Percentiles rank a stretch among this genome's conserved stretches.
Conservation (phyloP, 2,888 invertebrate species). For the Mythimna lalbum region DNA sequence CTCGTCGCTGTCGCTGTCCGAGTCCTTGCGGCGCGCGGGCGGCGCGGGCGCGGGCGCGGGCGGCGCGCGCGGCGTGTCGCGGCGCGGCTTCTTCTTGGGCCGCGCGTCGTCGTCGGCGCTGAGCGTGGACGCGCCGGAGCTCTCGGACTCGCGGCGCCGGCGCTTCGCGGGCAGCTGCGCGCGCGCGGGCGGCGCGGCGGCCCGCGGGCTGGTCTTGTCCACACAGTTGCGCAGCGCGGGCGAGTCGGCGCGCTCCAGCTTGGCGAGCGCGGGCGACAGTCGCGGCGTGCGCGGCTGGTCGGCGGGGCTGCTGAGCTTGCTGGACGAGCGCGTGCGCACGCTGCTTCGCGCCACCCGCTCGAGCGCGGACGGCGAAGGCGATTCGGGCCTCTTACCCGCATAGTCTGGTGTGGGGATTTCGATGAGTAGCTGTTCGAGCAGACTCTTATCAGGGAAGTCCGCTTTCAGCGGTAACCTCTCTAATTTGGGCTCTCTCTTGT, state of each 20-base stretch:
- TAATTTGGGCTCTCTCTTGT: constrained; percentile 71
- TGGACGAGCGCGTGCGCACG: constrained; percentile 92
- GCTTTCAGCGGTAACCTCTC: constrained; percentile 85
- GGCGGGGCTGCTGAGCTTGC: constrained; percentile 93
- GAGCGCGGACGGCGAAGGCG: constrained; percentile 86
- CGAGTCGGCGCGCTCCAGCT: constrained; percentile 80
- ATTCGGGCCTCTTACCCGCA: constrained; percentile 86
- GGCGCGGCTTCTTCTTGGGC: constrained; percentile 83
- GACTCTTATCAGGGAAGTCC: constrained; percentile 90
- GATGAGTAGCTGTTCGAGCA: constrained; percentile 95
- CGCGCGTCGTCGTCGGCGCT: constrained; percentile 90
- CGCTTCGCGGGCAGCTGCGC: constrained; percentile 90
- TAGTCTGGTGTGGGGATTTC: constrained; percentile 94
- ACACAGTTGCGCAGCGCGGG: constrained; percentile 72
- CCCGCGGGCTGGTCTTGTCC: constrained; percentile 80
- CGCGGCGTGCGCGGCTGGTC: constrained; percentile 87
- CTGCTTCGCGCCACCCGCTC: constrained; percentile 88
- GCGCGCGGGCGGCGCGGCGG: constrained; percentile 61
- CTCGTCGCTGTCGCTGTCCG: constrained; percentile 95
- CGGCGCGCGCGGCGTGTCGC: constrained; percentile 86
- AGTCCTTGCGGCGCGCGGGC: constrained; percentile 91
- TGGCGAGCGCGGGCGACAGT: constrained; percentile 82
- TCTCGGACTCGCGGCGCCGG: constrained; percentile 95
- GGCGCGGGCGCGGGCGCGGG: constrained; percentile 81
- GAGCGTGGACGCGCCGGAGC: constrained; percentile 92